These are phyloP conservation scores for Oncorhynchus mykiss DNA, from an alignment of 2,113 vertebrate species.

Conservation along the genomic window DNA sequence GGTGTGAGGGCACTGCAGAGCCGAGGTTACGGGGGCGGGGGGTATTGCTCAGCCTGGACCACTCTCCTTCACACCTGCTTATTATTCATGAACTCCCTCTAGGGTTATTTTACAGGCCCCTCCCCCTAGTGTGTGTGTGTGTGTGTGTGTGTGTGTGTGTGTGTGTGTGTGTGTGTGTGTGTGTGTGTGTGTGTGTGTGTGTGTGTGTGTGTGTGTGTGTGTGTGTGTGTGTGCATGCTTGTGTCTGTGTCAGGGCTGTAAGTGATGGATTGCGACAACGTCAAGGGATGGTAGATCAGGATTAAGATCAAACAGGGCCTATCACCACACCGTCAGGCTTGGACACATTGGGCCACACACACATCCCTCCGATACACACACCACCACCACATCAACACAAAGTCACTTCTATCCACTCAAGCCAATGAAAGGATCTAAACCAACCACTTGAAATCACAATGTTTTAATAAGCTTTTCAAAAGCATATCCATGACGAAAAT, in stretches of 20 bases:
- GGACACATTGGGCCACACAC: constrained; percentile 64
- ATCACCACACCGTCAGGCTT: constrained; percentile 67
- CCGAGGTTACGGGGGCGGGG: constrained; percentile 79
- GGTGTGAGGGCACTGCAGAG: constrained; percentile 77
- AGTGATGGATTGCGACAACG: constrained; percentile 93
- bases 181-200: too few species aligned
- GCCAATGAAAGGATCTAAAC: too few species aligned
- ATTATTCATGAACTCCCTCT: constrained; percentile 94
- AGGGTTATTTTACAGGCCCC: constrained; percentile 91
- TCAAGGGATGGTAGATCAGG: constrained; percentile 89
- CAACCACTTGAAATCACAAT: too few species aligned
- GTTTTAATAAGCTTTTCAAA: too few species aligned
- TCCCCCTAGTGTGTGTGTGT: constrained; percentile 65
- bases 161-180: too few species aligned
- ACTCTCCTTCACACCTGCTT: constrained; percentile 87
- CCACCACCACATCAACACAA: constrained; percentile 32
- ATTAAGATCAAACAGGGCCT: constrained; percentile 91
- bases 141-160: too few species aligned
- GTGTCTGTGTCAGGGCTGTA: constrained; percentile 58
- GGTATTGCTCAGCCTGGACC: constrained; percentile 76
- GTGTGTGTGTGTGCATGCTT: not conserved
- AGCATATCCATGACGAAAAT: too few species aligned
- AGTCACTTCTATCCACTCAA: too few species aligned
- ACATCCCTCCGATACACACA: constrained; percentile 6
- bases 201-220: too few species aligned